Base-by-base conservation (phyloP, 2,888 invertebrate genomes). In the Melanophora roralis region DNA sequence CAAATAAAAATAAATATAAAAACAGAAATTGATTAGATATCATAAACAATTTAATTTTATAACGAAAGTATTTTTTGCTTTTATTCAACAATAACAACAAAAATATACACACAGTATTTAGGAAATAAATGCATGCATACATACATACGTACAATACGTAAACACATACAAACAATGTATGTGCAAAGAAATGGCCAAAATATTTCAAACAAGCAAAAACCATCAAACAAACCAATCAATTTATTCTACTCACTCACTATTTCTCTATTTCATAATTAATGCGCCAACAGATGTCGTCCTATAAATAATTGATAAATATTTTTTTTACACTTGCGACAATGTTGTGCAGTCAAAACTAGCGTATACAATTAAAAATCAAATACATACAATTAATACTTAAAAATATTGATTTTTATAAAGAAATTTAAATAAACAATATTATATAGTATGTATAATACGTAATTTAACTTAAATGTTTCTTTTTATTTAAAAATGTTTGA, bases 1-100 rank as follows among this genome's bases (percentile, higher is more conserved):
- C 34, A 71, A 78, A 74, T 79, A 80, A 80, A 79, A 76, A 72
- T 72, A 76, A 47, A 74, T 60, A 79, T 71, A 79, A 68, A 80
- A 75, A 79, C 75, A 65, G 57, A 77, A 76, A 72, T 72, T 62
- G 14, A 65, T 59, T 67, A 65, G 73, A 72, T 68, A 62, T 60
- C 40, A 47, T n/a, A 68, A 67, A 67, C n/a, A 53, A 62, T 27
- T 71, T 62, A 43, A 71, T 60, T 72, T 53, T 47, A 38, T 27
- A 57, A 27, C 21, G 21, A 49, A 27, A 36, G 59, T 74, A 51
- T 67, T 74, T 71, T 60, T 38, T 11, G 14, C 47, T 57, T 68
- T 57, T 51, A 53, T 51, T 32, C 40, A 45, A 16, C n/a, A 43
- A 43, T 11, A 43, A 14, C 7, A n/a, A 59, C n/a, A 59, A 60